phyloP scores from a whole-genome alignment of 2,113 vertebrate genomes.

The Coreoperca whiteheadi region DNA sequence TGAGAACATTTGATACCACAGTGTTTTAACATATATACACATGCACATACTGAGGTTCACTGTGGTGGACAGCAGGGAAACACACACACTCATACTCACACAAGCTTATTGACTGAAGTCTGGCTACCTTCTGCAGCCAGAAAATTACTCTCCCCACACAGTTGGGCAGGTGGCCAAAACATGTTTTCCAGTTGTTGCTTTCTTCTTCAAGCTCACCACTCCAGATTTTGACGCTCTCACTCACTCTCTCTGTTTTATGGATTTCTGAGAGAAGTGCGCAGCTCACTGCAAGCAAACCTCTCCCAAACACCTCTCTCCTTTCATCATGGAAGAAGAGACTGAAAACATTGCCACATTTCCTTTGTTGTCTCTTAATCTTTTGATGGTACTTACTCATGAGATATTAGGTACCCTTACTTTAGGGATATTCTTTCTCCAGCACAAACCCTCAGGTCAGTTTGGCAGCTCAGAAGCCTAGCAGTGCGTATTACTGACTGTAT shows the following conservation, averaged over 20 bases:
- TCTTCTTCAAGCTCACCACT: not conserved
- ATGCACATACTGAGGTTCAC: too few species aligned
- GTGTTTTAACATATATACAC: too few species aligned
- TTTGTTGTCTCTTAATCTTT: slow-evolving; percentile 15
- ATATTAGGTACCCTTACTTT: not conserved
- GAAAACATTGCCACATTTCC: not conserved
- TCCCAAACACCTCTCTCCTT: not conserved
- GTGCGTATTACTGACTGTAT: not conserved
- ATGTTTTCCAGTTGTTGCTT: not conserved
- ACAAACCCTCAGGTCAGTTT: not conserved
- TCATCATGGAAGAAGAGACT: slow-evolving; percentile 22
- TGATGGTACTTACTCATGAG: not conserved
- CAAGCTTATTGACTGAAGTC: not conserved
- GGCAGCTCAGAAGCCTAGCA: not conserved
- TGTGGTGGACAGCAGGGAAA: too few species aligned
- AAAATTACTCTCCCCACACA: slow-evolving; percentile 22
- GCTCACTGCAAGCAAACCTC: not conserved
- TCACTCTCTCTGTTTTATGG: not conserved
- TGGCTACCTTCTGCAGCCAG: not conserved
- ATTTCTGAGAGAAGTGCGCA: not conserved
- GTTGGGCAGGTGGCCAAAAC: not conserved
- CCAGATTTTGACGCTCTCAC: not conserved
- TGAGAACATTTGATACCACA: too few species aligned
- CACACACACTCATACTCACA: too few species aligned
- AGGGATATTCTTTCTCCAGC: not conserved